phyloP scores from a whole-genome alignment of 2,888 invertebrate genomes.

The Ornithoptera alexandrae region DNA sequence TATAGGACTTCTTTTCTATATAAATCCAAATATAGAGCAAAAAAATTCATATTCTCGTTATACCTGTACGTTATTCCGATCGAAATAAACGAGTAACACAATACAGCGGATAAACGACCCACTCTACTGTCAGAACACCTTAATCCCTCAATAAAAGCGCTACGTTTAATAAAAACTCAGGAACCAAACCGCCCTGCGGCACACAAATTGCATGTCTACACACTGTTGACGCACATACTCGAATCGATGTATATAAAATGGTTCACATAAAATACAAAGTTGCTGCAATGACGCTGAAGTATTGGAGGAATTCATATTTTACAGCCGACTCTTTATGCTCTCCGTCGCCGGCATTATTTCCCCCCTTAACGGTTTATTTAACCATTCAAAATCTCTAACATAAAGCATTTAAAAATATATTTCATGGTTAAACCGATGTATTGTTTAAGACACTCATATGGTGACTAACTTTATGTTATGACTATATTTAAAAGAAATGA shows the following conservation, averaged over 20 bases:
- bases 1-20: too few relatives aligned
- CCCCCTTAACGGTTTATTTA: constrained; percentile 23
- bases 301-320: constrained; percentile 26
- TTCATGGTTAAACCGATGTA: constrained; percentile 14
- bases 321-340: constrained; percentile 18
- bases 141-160: constrained; percentile 24
- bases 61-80: neutral
- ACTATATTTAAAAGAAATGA: too few relatives aligned
- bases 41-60: too few relatives aligned
- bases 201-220: constrained; percentile 24
- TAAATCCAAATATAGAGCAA: too few relatives aligned
- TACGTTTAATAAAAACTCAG: constrained; percentile 23
- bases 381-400: constrained; percentile 25
- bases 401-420: constrained; percentile 25
- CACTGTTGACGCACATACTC: constrained; percentile 21
- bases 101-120: neutral
- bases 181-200: constrained; percentile 4
- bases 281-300: constrained; percentile 23
- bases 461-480: neutral
- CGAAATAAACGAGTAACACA: neutral
- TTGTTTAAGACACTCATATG: constrained; percentile 7
- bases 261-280: constrained; percentile 22
- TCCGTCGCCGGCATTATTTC: constrained; percentile 14
- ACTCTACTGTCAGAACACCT: constrained; percentile 11
- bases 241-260: constrained; percentile 19